phyloP scores from a whole-genome alignment of 2,797 vertebrate genomes.

The Cottoperca gobio region DNA sequence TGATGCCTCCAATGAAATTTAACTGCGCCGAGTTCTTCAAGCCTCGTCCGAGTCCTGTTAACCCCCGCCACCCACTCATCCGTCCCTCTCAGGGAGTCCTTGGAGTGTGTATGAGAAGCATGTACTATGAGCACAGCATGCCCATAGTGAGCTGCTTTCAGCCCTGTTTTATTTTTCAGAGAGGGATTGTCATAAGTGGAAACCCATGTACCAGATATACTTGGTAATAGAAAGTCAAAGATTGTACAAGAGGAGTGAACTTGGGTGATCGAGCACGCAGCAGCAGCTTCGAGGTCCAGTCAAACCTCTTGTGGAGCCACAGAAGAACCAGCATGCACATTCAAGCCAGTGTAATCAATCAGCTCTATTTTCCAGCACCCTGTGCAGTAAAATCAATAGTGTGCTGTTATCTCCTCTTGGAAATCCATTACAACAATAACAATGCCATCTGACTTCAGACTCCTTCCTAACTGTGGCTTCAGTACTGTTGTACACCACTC shows the following conservation, averaged over 20 bases:
- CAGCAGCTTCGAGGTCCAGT: neutral
- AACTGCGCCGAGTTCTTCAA: slow-evolving; percentile 31
- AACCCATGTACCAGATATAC: slow-evolving; percentile 51
- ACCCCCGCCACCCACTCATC: slow-evolving; percentile 24
- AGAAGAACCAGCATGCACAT: slow-evolving; percentile 23
- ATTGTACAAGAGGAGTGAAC: neutral
- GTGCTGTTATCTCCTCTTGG: slow-evolving; percentile 17
- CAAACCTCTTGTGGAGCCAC: neutral
- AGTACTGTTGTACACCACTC: neutral
- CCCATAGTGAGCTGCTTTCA: slow-evolving; percentile 40
- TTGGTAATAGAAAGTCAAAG: slow-evolving; percentile 26
- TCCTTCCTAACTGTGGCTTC: slow-evolving; percentile 4
- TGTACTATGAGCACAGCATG: slow-evolving; percentile 39
- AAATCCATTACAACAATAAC: slow-evolving; percentile 44
- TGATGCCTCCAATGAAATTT: slow-evolving; percentile 25
- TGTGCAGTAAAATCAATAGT: slow-evolving; percentile 48
- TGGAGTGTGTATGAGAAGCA: slow-evolving; percentile 63
- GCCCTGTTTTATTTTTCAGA: slow-evolving; percentile 46
- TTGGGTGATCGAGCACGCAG: neutral
- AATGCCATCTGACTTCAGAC: slow-evolving; percentile 12
- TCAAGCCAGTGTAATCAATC: slow-evolving; percentile 30
- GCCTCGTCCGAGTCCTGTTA: slow-evolving; percentile 37
- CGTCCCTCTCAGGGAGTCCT: slow-evolving; percentile 45
- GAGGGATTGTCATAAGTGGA: slow-evolving; percentile 65
- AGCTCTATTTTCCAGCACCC: slow-evolving; percentile 7